A percentile compares a stretch with the other conserved stretches of the same genome.
Evolutionary conservation across 2,113 vertebrate genomes (phyloP).

Genomic region (Petrocephalus zakoni): DNA sequence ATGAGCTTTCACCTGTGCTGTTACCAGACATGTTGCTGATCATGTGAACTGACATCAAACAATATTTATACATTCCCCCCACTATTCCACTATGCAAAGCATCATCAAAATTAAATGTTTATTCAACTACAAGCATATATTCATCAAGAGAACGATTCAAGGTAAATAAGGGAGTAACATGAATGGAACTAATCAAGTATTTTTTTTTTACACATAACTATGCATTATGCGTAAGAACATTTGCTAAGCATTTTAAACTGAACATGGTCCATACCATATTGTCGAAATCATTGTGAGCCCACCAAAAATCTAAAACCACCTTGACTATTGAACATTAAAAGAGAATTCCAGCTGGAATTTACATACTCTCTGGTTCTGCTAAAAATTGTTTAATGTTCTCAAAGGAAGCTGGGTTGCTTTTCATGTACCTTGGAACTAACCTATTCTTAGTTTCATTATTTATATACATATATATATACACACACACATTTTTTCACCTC

Average conservation of each 20-base stretch:
- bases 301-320: background rate
- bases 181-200: background rate
- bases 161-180: background rate
- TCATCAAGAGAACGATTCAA: background rate
- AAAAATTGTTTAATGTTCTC: background rate
- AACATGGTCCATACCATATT: background rate
- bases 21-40: background rate
- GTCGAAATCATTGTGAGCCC: background rate
- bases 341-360: background rate
- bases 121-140: background rate
- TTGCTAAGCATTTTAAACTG: background rate
- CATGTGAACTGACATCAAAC: background rate
- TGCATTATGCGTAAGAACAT: background rate
- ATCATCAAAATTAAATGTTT: conserved; percentile 18
- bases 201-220: background rate
- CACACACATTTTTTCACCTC: background rate
- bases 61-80: background rate
- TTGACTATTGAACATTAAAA: background rate
- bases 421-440: background rate
- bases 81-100: background rate
- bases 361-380: background rate
- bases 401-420: background rate
- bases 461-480: too few relatives aligned
- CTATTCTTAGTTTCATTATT: background rate
- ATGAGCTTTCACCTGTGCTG: background rate